These are phyloP conservation scores for Silurus meridionalis DNA, from an alignment of 2,113 vertebrate species.

Conservation along the genomic window DNA sequence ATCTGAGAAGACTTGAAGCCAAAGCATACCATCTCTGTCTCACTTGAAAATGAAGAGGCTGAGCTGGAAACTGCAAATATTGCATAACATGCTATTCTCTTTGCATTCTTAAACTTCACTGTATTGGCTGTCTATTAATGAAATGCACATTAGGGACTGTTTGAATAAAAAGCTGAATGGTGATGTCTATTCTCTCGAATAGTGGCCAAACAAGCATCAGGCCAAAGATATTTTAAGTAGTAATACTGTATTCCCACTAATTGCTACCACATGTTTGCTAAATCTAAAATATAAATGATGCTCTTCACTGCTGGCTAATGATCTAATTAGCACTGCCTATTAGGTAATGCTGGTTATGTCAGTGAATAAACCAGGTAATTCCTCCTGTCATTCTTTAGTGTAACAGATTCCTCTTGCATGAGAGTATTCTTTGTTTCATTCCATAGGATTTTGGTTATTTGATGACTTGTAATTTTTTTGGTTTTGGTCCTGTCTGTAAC, in stretches of 20 bases:
- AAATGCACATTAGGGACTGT: conserved; percentile 45
- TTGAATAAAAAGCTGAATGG: conserved; percentile 31
- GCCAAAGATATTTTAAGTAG: neutral
- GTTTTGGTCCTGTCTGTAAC: neutral
- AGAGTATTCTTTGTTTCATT: neutral
- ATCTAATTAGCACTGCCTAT: neutral
- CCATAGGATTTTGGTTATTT: neutral
- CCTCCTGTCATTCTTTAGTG: neutral
- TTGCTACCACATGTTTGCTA: neutral
- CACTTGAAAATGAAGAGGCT: conserved; percentile 57
- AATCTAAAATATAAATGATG: neutral
- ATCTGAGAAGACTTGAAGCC: conserved; percentile 49
- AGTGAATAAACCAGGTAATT: neutral
- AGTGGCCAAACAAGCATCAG: neutral
- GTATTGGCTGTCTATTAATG: conserved; percentile 62
- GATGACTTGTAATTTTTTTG: neutral
- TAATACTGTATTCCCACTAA: neutral
- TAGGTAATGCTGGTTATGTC: neutral
- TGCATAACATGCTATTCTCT: conserved; percentile 58
- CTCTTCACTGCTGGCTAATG: neutral
- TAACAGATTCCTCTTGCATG: neutral
- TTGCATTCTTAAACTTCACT: conserved; percentile 52
- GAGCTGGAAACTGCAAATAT: conserved; percentile 58
- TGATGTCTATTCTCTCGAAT: neutral
- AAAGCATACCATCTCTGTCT: conserved; percentile 33